phyloP scores from a whole-genome alignment of 2,113 vertebrate species.

The Toxotes chatareus region DNA sequence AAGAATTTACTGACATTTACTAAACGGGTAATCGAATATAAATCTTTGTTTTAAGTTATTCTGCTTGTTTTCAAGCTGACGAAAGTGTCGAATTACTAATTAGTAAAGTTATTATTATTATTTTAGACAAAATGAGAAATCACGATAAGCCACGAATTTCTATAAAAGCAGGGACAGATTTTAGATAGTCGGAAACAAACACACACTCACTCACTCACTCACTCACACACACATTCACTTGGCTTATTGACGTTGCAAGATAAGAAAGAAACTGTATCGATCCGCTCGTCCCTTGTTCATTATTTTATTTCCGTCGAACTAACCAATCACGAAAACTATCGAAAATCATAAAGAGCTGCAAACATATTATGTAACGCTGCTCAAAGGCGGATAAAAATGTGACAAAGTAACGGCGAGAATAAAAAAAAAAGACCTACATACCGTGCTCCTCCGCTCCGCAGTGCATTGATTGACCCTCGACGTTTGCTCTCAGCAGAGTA shows the following conservation, averaged over 20 bases:
- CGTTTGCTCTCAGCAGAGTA: constrained; percentile 81
- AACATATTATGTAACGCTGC: constrained; percentile 1
- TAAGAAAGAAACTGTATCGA: constrained; percentile 49
- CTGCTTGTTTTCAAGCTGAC: neutral
- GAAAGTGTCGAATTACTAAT: neutral
- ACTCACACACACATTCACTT: constrained; percentile 32
- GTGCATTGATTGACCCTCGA: constrained; percentile 90
- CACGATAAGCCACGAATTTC: neutral
- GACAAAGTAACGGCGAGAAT: constrained; percentile 44
- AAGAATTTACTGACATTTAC: constrained; percentile 2
- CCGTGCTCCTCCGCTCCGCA: constrained; percentile 86
- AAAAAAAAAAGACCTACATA: constrained; percentile 67
- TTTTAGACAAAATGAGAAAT: neutral
- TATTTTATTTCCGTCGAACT: constrained; percentile 41
- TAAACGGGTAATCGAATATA: neutral
- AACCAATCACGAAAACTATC: constrained; percentile 3
- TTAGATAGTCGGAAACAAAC: constrained; percentile 22
- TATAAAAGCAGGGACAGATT: constrained; percentile 34
- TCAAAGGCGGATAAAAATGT: constrained; percentile 43
- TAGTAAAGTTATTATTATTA: neutral
- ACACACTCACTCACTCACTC: neutral
- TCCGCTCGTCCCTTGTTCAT: constrained; percentile 32
- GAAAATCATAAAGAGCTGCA: neutral
- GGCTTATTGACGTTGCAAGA: constrained; percentile 47
- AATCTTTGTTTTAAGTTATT: neutral